Percentiles rank a stretch among this genome's conserved stretches.
phyloP scores from a whole-genome alignment of 2,797 vertebrate genomes.

The Tamandua tetradactyla region DNA sequence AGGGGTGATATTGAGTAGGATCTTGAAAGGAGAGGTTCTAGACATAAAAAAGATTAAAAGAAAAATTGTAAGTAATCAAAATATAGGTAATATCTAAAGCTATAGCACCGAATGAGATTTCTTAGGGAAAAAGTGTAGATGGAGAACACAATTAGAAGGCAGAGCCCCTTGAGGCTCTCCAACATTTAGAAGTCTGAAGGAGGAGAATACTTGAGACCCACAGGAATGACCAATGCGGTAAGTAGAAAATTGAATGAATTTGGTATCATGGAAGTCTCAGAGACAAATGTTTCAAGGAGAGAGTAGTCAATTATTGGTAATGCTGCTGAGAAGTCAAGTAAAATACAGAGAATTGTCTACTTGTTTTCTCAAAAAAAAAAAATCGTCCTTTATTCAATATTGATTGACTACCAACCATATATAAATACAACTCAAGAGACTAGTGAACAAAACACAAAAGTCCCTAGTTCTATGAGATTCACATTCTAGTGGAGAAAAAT shows the following conservation, averaged over 20 bases:
- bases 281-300: not conserved
- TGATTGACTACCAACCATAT: not conserved
- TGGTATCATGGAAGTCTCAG: not conserved
- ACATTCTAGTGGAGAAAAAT: not conserved
- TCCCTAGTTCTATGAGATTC: not conserved
- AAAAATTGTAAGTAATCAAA: not conserved
- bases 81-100: not conserved
- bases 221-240: not conserved
- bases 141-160: not conserved
- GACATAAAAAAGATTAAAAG: not conserved
- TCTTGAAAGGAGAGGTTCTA: not conserved
- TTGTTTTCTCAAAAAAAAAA: slow-evolving; percentile 20
- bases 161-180: not conserved
- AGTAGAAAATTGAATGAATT: not conserved
- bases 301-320: not conserved
- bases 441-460: not conserved
- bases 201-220: not conserved
- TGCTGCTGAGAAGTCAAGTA: not conserved
- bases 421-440: not conserved
- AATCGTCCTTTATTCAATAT: not conserved
- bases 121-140: not conserved
- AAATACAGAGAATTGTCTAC: not conserved
- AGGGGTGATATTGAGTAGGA: not conserved
- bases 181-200: not conserved
- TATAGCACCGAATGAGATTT: not conserved